These are phyloP conservation scores for Phengaris arion DNA, from an alignment of 2,888 invertebrate species.

Conservation along the genomic window DNA sequence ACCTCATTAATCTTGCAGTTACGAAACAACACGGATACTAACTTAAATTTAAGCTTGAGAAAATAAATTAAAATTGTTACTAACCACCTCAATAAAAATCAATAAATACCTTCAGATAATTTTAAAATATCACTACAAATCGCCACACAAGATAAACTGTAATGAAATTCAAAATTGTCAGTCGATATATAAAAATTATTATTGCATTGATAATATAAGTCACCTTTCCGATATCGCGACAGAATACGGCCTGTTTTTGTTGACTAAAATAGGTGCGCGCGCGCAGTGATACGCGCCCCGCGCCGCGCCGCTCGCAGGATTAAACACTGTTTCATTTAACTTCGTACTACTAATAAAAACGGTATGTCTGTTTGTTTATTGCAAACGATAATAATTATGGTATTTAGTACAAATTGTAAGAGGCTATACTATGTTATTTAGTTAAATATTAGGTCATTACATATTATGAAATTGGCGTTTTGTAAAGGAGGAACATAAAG, in stretches of 20 bases:
- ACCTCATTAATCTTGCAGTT: too few relatives aligned
- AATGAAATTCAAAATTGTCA: background rate
- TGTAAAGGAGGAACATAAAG: too few relatives aligned
- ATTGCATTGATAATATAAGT: conserved; percentile 37
- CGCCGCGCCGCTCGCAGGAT: conserved; percentile 41
- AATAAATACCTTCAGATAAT: background rate
- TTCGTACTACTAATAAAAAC: background rate
- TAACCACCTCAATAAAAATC: background rate
- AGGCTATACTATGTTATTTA: too few relatives aligned
- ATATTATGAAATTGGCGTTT: too few relatives aligned
- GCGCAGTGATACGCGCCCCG: background rate
- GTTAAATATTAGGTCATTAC: too few relatives aligned
- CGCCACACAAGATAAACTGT: conserved; percentile 29
- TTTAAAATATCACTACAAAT: conserved; percentile 6
- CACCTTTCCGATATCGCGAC: conserved; percentile 38
- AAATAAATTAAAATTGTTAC: too few relatives aligned
- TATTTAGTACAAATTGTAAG: background rate
- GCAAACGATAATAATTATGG: background rate
- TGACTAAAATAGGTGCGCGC: conserved; percentile 29
- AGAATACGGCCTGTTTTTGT: conserved; percentile 35
- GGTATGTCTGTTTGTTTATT: conserved; percentile 20
- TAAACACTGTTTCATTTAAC: conserved; percentile 63
- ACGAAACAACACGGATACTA: too few relatives aligned
- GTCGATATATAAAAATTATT: conserved; percentile 28
- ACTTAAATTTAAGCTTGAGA: too few relatives aligned